phyloP scores from a whole-genome alignment of 2,113 vertebrate species.

The Sinocyclocheilus rhinocerous region DNA sequence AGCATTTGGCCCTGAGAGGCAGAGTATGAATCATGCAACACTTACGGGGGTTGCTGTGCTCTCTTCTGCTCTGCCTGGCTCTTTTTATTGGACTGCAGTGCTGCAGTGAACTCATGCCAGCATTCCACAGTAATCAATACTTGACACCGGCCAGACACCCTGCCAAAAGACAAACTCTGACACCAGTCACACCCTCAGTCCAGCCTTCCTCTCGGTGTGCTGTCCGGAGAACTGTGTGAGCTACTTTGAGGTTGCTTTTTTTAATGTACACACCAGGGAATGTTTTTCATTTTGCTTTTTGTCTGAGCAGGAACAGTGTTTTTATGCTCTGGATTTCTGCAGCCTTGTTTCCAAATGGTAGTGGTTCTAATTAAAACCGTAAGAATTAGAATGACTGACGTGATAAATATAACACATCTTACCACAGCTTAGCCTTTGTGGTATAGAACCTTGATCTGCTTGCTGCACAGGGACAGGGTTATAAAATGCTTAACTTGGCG shows the following conservation, averaged over 20 bases:
- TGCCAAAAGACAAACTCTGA: slow-evolving; percentile 38
- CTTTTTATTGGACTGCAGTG: slow-evolving; percentile 66
- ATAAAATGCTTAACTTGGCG: not conserved
- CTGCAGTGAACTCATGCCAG: slow-evolving; percentile 66
- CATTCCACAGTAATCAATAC: slow-evolving; percentile 64
- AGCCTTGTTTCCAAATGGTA: not conserved
- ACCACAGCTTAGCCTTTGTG: not conserved
- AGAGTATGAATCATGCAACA: slow-evolving; percentile 20
- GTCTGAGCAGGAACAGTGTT: not conserved
- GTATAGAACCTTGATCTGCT: not conserved
- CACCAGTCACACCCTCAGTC: not conserved
- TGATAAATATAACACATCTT: not conserved
- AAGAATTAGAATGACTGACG: not conserved
- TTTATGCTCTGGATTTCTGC: not conserved
- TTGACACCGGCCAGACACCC: slow-evolving; percentile 44
- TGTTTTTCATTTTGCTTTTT: not conserved
- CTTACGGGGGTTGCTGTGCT: slow-evolving; percentile 31
- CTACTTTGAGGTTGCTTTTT: not conserved
- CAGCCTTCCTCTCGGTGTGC: not conserved
- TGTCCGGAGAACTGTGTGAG: not conserved
- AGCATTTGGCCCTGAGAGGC: slow-evolving; percentile 26
- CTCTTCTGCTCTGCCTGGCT: slow-evolving; percentile 49
- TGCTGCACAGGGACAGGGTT: not conserved
- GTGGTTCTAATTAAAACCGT: not conserved
- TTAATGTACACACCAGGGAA: not conserved